phyloP scores from a whole-genome alignment of 1,140 invertebrate species.

The Globodera ellingtonae region DNA sequence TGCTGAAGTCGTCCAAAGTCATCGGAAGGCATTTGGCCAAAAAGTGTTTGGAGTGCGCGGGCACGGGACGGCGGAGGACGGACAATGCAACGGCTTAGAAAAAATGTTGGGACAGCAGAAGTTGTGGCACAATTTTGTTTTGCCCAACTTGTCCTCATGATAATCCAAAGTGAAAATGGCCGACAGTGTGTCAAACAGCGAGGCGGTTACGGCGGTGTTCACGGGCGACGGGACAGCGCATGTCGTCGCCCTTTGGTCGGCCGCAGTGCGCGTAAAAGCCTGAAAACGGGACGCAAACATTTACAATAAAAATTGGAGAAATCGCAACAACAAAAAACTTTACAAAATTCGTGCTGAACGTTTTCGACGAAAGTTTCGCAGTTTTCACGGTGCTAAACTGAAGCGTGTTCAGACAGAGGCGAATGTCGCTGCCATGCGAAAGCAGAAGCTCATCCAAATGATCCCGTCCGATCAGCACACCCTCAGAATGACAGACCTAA shows the following conservation, averaged over 20 bases:
- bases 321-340: background rate
- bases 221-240: background rate
- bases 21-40: constrained; percentile 12
- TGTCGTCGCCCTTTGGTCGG: background rate
- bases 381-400: constrained; percentile 3
- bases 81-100: constrained; percentile 24
- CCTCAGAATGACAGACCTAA: constrained; percentile 13
- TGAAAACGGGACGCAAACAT: background rate
- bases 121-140: background rate
- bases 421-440: constrained; percentile 21
- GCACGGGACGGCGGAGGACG: background rate
- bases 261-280: background rate
- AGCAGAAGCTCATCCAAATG: constrained; percentile 12
- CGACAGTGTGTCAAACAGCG: constrained; percentile 13
- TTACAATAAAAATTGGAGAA: background rate
- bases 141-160: constrained; percentile 14
- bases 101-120: background rate
- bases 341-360: background rate
- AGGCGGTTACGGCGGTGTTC: constrained; percentile 16
- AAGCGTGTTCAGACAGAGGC: constrained; percentile 18
- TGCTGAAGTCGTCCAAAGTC: constrained; percentile 17
- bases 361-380: background rate
- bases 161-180: constrained; percentile 29
- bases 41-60: background rate
- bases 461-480: background rate